A percentile compares a stretch with the other conserved stretches of the same genome.
These are phyloP conservation scores for Myzus persicae DNA, from an alignment of 1,140 invertebrate genomes.

Conservation along the genomic window DNA sequence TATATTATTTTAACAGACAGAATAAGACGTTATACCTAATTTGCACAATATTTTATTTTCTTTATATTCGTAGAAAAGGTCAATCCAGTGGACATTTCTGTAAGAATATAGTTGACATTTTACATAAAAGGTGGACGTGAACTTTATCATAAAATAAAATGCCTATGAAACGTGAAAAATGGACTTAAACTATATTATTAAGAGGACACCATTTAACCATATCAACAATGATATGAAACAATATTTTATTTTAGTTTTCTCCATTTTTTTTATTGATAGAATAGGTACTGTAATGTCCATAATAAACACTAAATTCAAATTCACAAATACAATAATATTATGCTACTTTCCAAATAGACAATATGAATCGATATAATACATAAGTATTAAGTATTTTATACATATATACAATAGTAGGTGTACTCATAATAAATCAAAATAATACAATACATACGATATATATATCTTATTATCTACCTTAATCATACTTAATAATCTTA, in stretches of 20 bases:
- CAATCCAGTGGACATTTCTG: slow-evolving; percentile 54
- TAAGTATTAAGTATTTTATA: too few species aligned
- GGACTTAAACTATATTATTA: slow-evolving; percentile 1
- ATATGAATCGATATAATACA: not conserved
- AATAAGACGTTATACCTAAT: slow-evolving; percentile 8
- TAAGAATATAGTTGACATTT: slow-evolving; percentile 57
- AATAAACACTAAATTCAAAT: not conserved
- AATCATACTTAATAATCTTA: too few species aligned
- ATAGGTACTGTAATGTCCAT: not conserved
- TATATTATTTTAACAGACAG: not conserved
- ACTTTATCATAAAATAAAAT: slow-evolving; percentile 47
- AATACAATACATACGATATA: too few species aligned
- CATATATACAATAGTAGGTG: too few species aligned
- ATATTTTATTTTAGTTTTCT: not conserved
- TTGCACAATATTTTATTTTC: slow-evolving; percentile 28
- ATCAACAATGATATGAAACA: slow-evolving; percentile 22
- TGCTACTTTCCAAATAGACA: not conserved
- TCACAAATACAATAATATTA: not conserved
- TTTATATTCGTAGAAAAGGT: slow-evolving; percentile 42
- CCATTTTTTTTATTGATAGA: not conserved
- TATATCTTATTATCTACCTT: too few species aligned
- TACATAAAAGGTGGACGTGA: slow-evolving; percentile 41
- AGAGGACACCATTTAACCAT: slow-evolving; percentile 26
- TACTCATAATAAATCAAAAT: too few species aligned
- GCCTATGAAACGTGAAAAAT: not conserved